Base-by-base conservation (phyloP, 2,888 invertebrate species). In the Lepidocyrtinus sp. region DNA sequence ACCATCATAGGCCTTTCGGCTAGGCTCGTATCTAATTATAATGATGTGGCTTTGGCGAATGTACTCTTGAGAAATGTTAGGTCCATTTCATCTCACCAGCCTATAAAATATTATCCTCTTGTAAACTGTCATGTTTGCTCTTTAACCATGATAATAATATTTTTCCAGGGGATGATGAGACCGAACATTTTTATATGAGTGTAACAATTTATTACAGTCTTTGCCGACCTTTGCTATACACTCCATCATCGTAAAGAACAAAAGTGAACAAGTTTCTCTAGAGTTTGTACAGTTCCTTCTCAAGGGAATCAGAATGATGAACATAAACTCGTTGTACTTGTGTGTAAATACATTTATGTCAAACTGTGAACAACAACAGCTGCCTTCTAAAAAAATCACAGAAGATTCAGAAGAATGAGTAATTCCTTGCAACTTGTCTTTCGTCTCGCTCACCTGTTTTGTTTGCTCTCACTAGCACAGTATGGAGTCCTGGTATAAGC, bases 31-130 rank as follows among this genome's bases (percentile, higher is more conserved):
- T n/a, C n/a, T n/a, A n/a, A n/a, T n/a, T n/a, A n/a, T n/a, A n/a
- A n/a, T n/a, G n/a, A n/a, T n/a, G n/a, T n/a, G n/a, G n/a, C n/a
- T n/a, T n/a, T n/a, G n/a, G n/a, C n/a, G n/a, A n/a, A n/a, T n/a
- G n/a, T n/a, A n/a, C n/a, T n/a, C n/a, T n/a, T n/a, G n/a, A n/a
- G n/a, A n/a, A n/a, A n/a, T n/a, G n/a, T n/a, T 64, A 65, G 73
- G 45, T 27, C 17, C 26, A 55, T 67, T 59, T 36, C 36, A 67
- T 59, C 36, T 74, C 59, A 61, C 67, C n/a, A n/a, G n/a, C 74
- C 74, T 67, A 74, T 74, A 74, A 74, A 74, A 74, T 73, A 74
- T 67, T 59, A 74, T 59, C 61, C 55, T 61, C 74, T 67, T 74
- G 67, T 74, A 74, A 74, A 65, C 67, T 74, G 74, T 46, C 67